Conservation (phyloP, 2,113 vertebrate genomes). For the Clupea harengus region DNA sequence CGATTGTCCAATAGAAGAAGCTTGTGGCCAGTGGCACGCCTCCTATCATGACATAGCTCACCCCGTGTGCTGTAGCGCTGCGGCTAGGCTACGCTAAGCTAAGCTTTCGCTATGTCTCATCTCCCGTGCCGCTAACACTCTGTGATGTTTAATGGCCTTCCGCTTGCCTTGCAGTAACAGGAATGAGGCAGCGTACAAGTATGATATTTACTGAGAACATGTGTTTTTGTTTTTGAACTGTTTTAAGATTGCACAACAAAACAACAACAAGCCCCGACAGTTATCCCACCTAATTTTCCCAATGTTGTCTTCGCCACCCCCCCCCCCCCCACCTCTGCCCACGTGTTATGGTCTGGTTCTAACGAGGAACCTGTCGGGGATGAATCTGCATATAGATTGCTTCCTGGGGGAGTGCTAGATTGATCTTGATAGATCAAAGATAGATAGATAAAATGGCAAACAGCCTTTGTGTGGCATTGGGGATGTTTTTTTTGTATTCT, state of each 20-base stretch:
- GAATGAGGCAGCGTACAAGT: not conserved
- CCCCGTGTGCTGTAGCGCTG: constrained; percentile 6
- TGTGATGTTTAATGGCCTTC: not conserved
- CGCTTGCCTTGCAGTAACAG: not conserved
- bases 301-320: not conserved
- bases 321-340: constrained; percentile 53
- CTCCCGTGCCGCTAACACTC: not conserved
- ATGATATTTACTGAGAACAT: no score
- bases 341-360: constrained; percentile 64
- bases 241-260: not conserved
- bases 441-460: constrained; percentile 52
- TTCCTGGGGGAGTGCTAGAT: constrained; percentile 51
- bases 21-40: constrained; percentile 40
- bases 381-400: constrained; percentile 74
- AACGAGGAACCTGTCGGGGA: constrained; percentile 60
- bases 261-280: not conserved
- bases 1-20: constrained; percentile 48
- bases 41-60: constrained; percentile 33
- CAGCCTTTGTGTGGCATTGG: not conserved
- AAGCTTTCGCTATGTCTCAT: not conserved
- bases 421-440: constrained; percentile 34
- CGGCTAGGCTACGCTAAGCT: not conserved
- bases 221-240: constrained; percentile 17
- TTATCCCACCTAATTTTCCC: not conserved
- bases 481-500: not conserved